Evolutionary conservation across 1,140 invertebrate species (phyloP), one percentile per base, ranked within the genome.

Genomic region (Meloidogyne floridensis): DNA sequence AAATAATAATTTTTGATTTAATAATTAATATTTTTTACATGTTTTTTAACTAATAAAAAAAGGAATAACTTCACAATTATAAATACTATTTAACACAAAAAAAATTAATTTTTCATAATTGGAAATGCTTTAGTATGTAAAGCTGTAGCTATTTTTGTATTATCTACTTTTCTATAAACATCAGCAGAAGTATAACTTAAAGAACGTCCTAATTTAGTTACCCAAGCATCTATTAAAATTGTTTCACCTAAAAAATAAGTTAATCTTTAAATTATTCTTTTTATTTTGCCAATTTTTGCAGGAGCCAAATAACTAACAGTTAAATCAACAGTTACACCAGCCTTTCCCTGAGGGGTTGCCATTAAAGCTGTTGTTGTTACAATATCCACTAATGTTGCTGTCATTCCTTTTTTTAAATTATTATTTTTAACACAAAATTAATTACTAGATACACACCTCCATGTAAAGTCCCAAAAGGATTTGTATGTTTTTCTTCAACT

Each of bases 121-220:
- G 79, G 79, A 73, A 80, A 80, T 53, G 79, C 79, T 69, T 80
- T 80, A 18, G 79, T 80, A 72, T 80, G 79, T 51, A 80, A 13
- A 15, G 42, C 79, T 20, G 71, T 72, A 51, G 71, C 79, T 18
- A 80, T 53, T 73, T 72, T 72, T 53, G 32, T 10, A n/a, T 73
- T 73, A 72, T 80, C 72, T 8, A 47, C 53, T 54, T 80, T 80
- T 32, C 72, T 71, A 69, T 71, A 80, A 51, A 80, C 53, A 42
- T 80, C 54, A 54, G 69, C 79, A 15, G 20, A n/a, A 7, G 79
- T 80, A 56, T 69, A 80, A 0, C 13, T 70, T 32, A 80, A 47
- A 3, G 69, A 47, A 53, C 51, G 42, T 56, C 79, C 79, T 56
- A 47, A 53, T 73, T 73, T 69, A 3, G n/a, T 42, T 51, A 80